These are phyloP conservation scores for Cinara cedri DNA, from an alignment of 2,888 invertebrate genomes.

Conservation along the genomic window DNA sequence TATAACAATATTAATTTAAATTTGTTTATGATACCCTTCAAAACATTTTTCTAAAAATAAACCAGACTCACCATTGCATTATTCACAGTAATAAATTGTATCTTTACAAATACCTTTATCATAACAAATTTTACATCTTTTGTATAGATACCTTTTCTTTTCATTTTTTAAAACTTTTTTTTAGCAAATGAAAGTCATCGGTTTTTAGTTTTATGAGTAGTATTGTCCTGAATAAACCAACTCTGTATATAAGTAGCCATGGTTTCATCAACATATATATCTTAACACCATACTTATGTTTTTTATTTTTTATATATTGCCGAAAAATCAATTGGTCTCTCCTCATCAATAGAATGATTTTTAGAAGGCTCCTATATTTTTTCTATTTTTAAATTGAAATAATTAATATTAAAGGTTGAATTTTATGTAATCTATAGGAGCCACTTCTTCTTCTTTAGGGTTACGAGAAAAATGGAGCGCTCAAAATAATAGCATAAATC, in stretches of 20 bases:
- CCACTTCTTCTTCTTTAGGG: too few species aligned
- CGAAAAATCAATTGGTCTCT: conserved; percentile 31
- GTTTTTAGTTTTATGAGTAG: neutral
- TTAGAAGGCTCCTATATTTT: neutral
- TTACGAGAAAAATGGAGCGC: neutral
- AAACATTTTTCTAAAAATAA: conserved; percentile 14
- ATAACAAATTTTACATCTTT: conserved; percentile 31
- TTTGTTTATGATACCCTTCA: neutral
- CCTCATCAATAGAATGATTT: conserved; percentile 26
- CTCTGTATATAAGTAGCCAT: neutral
- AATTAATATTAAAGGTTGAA: too few species aligned
- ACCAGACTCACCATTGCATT: neutral
- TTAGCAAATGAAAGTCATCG: neutral
- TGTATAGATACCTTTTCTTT: conserved; percentile 7
- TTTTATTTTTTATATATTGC: too few species aligned
- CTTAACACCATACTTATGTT: conserved; percentile 29
- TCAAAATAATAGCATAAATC: conserved; percentile 7
- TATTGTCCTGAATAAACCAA: conserved; percentile 2
- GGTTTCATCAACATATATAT: neutral
- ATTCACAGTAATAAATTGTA: conserved; percentile 10
- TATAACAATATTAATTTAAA: too few species aligned
- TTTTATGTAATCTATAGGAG: too few species aligned
- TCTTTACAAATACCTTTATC: conserved; percentile 7
- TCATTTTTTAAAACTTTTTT: conserved; percentile 12
- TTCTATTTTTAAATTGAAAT: neutral